Evolutionary conservation across 53 echinoderm and acorn worm genomes (phyloP).

Genomic region (Hippasteria phrygiana): DNA sequence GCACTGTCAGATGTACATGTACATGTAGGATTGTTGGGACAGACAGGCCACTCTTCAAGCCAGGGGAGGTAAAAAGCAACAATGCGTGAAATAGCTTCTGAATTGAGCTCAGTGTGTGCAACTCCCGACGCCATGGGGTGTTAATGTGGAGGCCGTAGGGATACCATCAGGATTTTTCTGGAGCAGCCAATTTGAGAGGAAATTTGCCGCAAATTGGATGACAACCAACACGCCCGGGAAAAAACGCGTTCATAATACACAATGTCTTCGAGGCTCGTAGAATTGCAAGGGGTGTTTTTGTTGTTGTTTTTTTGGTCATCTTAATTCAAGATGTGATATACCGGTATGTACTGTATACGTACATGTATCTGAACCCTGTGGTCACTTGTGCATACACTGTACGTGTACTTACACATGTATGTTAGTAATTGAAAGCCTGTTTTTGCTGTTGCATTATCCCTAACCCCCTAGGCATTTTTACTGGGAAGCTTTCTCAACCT

Average conservation of each 20-base stretch:
- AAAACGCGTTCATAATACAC: background rate
- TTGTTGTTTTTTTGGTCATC: too few relatives aligned
- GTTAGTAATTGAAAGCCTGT: too few relatives aligned
- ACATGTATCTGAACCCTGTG: background rate
- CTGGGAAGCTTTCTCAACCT: too few relatives aligned
- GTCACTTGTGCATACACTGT: background rate
- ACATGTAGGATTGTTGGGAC: background rate
- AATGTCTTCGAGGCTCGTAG: background rate
- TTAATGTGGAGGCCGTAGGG: background rate
- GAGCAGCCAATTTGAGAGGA: conserved; percentile 34
- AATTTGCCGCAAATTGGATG: conserved; percentile 24
- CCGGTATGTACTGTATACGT: background rate
- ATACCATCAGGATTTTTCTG: background rate
- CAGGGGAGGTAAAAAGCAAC: background rate
- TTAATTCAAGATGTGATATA: too few relatives aligned
- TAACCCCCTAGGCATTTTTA: too few relatives aligned
- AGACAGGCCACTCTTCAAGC: background rate
- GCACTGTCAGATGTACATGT: background rate
- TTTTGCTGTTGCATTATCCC: too few relatives aligned
- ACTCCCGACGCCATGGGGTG: background rate
- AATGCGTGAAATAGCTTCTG: conserved; percentile 5
- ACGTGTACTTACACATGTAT: background rate
- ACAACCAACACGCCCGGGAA: background rate
- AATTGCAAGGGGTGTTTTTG: too few relatives aligned
- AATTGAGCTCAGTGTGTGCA: background rate